Percentiles rank a stretch among this genome's conserved stretches.
Conservation (phyloP, 2,888 invertebrate genomes). For the Tipula vernalis region DNA sequence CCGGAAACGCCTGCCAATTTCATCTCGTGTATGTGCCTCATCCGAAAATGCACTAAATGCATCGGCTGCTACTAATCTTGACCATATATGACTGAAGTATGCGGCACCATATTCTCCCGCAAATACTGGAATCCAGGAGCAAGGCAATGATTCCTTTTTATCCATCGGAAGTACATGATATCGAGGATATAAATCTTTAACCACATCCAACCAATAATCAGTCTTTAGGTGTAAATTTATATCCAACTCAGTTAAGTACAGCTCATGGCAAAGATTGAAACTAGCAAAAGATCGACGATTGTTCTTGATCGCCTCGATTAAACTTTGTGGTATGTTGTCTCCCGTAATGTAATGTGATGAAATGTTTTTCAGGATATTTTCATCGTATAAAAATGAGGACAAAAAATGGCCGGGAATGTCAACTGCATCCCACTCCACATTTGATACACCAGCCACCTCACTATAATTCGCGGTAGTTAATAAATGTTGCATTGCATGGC, state of each 20-base stretch:
- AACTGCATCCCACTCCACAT: conserved; percentile 90
- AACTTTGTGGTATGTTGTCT: conserved; percentile 52
- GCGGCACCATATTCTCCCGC: conserved; percentile 74
- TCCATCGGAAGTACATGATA: conserved; percentile 65
- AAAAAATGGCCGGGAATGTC: conserved; percentile 74
- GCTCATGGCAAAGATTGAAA: conserved; percentile 62
- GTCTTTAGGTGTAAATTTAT: conserved; percentile 63
- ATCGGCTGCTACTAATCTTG: conserved; percentile 82
- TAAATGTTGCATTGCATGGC: conserved; percentile 74
- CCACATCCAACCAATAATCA: conserved; percentile 73
- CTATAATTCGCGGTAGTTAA: conserved; percentile 69
- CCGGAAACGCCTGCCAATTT: conserved; percentile 57
- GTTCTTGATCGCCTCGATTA: conserved; percentile 48
- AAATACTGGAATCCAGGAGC: conserved; percentile 73
- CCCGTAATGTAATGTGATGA: conserved; percentile 64
- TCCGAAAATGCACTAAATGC: conserved; percentile 65
- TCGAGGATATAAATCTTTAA: conserved; percentile 64
- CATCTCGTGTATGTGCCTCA: conserved; percentile 39
- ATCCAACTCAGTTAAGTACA: conserved; percentile 73
- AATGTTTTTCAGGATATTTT: conserved; percentile 44
- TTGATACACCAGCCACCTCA: conserved; percentile 72
- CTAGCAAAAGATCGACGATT: conserved; percentile 64
- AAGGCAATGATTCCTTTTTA: conserved; percentile 71
- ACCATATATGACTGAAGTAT: conserved; percentile 77
- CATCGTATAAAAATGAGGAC: conserved; percentile 64